These are phyloP conservation scores for Willisornis vidua DNA, from an alignment of 2,113 vertebrate species.

Conservation along the genomic window DNA sequence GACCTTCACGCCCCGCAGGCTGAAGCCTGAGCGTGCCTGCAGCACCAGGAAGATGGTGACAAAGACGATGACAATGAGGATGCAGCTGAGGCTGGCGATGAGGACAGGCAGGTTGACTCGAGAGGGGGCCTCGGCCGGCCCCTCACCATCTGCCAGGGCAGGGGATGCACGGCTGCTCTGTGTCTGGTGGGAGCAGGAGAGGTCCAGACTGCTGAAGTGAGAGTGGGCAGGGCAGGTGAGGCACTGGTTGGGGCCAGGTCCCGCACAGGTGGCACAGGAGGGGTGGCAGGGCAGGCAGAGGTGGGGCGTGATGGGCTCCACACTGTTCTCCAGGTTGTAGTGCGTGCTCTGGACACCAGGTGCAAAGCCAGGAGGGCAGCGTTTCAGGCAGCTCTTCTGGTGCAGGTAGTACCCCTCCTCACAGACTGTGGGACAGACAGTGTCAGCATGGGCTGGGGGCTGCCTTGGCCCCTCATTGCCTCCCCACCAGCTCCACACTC, in stretches of 20 bases:
- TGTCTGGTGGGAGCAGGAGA: constrained; percentile 88
- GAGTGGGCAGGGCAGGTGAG: constrained; percentile 89
- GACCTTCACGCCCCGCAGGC: constrained; percentile 81
- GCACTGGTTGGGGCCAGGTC: constrained; percentile 82
- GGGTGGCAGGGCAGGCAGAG: constrained; percentile 89
- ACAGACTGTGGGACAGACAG: constrained; percentile 79
- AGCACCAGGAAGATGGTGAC: constrained; percentile 87
- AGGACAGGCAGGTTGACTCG: constrained; percentile 79
- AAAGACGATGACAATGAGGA: constrained; percentile 87
- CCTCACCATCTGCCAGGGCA: constrained; percentile 30
- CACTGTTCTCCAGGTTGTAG: constrained; percentile 85
- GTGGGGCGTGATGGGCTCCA: constrained; percentile 84
- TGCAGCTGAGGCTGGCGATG: constrained; percentile 88
- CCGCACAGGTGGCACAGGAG: constrained; percentile 87
- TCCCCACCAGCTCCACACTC: constrained; percentile 54
- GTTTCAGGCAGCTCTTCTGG: constrained; percentile 92
- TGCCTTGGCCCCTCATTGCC: rapidly evolving
- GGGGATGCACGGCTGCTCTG: constrained; percentile 90
- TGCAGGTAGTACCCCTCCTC: constrained; percentile 92
- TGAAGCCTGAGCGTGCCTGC: constrained; percentile 86
- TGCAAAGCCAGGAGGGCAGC: constrained; percentile 85
- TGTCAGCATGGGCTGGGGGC: background rate
- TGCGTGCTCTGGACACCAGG: constrained; percentile 80
- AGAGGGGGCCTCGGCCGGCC: background rate
- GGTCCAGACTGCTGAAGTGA: constrained; percentile 81